Base-by-base conservation (phyloP, 1,140 invertebrate species). In the Heliconius himera region DNA sequence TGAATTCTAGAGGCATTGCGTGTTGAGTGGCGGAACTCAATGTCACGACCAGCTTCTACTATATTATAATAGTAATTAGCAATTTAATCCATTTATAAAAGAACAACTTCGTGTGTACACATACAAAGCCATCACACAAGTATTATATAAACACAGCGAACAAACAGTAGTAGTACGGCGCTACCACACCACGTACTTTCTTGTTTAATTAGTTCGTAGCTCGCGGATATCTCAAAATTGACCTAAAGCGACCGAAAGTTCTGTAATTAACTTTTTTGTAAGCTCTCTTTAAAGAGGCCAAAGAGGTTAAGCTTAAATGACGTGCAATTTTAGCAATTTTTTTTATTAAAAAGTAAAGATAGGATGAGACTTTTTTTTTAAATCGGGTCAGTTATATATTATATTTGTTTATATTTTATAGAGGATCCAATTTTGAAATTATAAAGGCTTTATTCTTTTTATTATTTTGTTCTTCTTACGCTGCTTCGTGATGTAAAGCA, bases 221-320 rank as follows among this genome's bases (percentile, higher is more conserved):
- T 60, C 56, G 56, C 22, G 56, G 56, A 26, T 60, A 60, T 26
- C 3, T 26, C 56, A 26, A 22, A 13, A 60, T 60, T 60, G 56
- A 60, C 56, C 56, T 60, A 26, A 60, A 60, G 56, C 56, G 56
- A 60, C 56, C 11, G 8, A 60, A 60, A 60, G 22, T 60, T 60
- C 56, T 3, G 56, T 60, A 60, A 60, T 60, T 60, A 60, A 60
- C 56, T 60, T 60, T 60, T n/a, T 60, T 60, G 11, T 60, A 26
- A 60, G 56, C 56, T 20, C 22, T 60, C 56, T 60, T 60, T 26
- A 60, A 60, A 26, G 9, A 8, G 22, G 22, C 8, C 20, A 56
- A n/a, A 56, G 20, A 56, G 9, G 54, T 11, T 56, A 56, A 22
- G 9, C 54, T 56, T 46, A 4, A 51, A 51, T 51, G 49, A 51